Conservation (phyloP, 2,888 invertebrate genomes). For the Drosophila kuntzei region DNA sequence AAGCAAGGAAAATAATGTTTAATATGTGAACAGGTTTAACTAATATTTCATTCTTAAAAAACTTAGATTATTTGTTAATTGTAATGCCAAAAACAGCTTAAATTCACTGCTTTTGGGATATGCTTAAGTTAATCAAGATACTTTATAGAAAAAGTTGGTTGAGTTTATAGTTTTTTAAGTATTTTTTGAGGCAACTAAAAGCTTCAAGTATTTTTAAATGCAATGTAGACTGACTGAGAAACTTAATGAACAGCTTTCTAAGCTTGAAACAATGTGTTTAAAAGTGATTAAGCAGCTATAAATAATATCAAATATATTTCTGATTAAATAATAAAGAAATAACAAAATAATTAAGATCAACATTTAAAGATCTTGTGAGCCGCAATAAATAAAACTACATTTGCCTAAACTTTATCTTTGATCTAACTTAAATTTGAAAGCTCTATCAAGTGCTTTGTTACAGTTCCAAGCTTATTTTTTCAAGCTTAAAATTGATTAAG, state of each 20-base stretch:
- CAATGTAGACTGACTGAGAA: background rate
- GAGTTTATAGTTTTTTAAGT: too few species aligned
- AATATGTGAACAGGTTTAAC: too few species aligned
- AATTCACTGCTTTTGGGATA: too few species aligned
- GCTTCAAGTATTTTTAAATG: background rate
- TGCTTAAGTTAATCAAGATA: too few species aligned
- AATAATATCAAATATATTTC: background rate
- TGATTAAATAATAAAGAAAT: background rate
- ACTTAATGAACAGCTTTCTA: background rate
- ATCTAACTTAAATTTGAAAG: background rate
- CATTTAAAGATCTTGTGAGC: background rate
- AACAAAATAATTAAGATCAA: background rate
- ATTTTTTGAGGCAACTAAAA: too few species aligned
- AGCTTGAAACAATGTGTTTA: too few species aligned
- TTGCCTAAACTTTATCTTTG: background rate
- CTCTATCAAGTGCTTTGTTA: background rate
- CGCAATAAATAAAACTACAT: background rate
- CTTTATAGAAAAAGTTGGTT: too few species aligned
- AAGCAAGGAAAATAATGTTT: too few species aligned
- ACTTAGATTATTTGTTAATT: too few species aligned
- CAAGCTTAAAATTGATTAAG: background rate
- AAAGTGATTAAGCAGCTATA: background rate
- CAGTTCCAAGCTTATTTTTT: too few species aligned
- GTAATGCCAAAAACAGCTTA: too few species aligned
- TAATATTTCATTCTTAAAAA: too few species aligned